Evolutionary conservation across 2,888 invertebrate genomes (phyloP), one percentile per base, ranked within the genome.

Genomic region (Volucella bombylans): DNA sequence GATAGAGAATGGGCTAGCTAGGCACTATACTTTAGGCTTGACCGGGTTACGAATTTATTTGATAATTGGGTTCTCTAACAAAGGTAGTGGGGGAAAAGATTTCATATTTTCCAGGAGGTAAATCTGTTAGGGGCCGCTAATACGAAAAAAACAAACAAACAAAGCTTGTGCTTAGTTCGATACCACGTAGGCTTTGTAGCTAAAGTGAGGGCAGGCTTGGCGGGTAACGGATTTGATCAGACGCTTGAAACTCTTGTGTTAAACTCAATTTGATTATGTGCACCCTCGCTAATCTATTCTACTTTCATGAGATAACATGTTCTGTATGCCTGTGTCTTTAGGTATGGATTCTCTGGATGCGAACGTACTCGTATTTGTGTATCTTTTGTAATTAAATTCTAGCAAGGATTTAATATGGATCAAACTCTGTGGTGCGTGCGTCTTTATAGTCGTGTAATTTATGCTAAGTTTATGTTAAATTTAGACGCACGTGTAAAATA

Each of bases 341-440:
- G 18, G 18, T 2, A 18, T 18, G 18, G 18, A 18, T 18, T 18
- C 38, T 45, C 41, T 18, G 39, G 23, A 39, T 62, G 18, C 47
- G 11, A 50, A 39, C 11, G 10, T 41, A 65, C 23, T 1, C 55
- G 6, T 38, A 47, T 31, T 12, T 14, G 57, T 18, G 47, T 71
- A 78, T 57, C 50, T 78, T 59, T 71, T 82, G 77, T 82, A 52
- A 71, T 82, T 77, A 71, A 82, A 65, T 82, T 77, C 65, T 65
- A 77, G 71, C 71, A 52, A 71, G 65, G 76, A 77, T 77, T 82
- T 82, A 82, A 82, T 69, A 52, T 41, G 68, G 71, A 76, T 82
- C 82, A 82, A 77, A 65, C 52, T 82, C 71, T 77, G 82, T 54
- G 82, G 82, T 65, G 47, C 65, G 23, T 23, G 23, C 23, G 23